phyloP scores from a whole-genome alignment of 2,797 vertebrate species.

The Chromobotia macracanthus region DNA sequence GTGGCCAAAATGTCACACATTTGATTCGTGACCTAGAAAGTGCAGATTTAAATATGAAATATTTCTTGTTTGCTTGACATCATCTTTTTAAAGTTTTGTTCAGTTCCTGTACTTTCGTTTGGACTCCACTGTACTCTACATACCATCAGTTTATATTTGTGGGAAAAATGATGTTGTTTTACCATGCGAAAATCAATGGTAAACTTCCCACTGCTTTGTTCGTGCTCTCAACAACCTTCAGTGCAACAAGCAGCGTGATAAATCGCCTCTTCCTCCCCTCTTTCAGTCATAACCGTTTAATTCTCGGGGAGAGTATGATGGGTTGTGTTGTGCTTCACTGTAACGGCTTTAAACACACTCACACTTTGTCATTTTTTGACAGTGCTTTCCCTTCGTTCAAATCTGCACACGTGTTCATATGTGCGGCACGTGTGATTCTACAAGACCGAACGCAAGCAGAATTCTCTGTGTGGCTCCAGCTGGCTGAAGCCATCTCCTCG shows the following conservation, averaged over 20 bases:
- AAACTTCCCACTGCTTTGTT: not conserved
- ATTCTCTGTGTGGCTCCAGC: not conserved
- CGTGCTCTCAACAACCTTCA: not conserved
- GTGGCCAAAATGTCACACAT: not conserved
- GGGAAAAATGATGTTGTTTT: slow-evolving; percentile 2
- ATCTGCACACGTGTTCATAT: slow-evolving; percentile 20
- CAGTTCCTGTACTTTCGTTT: not conserved
- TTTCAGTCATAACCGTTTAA: slow-evolving; percentile 27
- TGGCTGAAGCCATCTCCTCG: slow-evolving; percentile 10
- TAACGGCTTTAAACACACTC: slow-evolving; percentile 12
- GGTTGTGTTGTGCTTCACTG: slow-evolving; percentile 1
- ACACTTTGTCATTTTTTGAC: slow-evolving; percentile 33
- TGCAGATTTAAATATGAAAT: not conserved
- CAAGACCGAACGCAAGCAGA: not conserved
- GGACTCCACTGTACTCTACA: not conserved
- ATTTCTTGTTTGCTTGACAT: not conserved
- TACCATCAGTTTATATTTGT: slow-evolving; percentile 23
- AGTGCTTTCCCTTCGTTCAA: slow-evolving; percentile 8
- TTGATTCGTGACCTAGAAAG: not conserved
- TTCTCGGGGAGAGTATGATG: slow-evolving; percentile 15
- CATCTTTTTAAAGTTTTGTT: too few species aligned
- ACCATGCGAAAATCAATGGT: not conserved
- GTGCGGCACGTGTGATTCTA: slow-evolving; percentile 1
- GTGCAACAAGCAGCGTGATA: not conserved
- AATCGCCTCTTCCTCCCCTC: not conserved